phyloP scores from a whole-genome alignment of 1,140 invertebrate species.

The Pseudomyrmex dendroicus region DNA sequence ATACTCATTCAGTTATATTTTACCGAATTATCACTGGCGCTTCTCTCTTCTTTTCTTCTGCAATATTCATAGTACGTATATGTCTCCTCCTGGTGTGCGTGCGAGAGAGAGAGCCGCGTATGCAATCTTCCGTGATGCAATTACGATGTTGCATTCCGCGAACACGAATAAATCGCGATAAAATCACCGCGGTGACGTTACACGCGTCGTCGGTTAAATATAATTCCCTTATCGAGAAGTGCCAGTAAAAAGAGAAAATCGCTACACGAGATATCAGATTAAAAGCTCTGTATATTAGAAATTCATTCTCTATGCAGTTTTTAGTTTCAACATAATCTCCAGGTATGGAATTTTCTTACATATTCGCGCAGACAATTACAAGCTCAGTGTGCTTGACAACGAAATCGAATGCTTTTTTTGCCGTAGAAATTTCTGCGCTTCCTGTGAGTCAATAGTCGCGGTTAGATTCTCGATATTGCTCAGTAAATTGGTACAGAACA shows the following conservation, averaged over 20 bases:
- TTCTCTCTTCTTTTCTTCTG: no score
- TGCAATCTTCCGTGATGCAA: constrained; percentile 42
- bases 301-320: no score
- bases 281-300: no score
- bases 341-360: no score
- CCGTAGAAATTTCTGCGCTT: background rate
- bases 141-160: constrained; percentile 45
- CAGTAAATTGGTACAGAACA: background rate
- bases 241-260: constrained; percentile 68
- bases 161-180: constrained; percentile 46
- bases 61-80: no score
- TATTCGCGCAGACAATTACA: no score
- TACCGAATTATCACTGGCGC: no score
- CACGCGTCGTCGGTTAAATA: constrained; percentile 64
- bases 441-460: background rate
- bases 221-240: constrained; percentile 66
- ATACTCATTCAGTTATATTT: no score
- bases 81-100: no score
- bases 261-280: constrained; percentile 23
- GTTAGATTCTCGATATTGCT: constrained; percentile 31
- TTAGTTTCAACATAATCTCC: no score
- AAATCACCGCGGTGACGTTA: constrained; percentile 41
- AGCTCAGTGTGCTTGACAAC: no score
- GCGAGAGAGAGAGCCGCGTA: background rate
- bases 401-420: no score